Evolutionary conservation across 53 echinoderm and acorn worm genomes (phyloP), one percentile per base, ranked within the genome.

Genomic region (Antedon mediterranea): DNA sequence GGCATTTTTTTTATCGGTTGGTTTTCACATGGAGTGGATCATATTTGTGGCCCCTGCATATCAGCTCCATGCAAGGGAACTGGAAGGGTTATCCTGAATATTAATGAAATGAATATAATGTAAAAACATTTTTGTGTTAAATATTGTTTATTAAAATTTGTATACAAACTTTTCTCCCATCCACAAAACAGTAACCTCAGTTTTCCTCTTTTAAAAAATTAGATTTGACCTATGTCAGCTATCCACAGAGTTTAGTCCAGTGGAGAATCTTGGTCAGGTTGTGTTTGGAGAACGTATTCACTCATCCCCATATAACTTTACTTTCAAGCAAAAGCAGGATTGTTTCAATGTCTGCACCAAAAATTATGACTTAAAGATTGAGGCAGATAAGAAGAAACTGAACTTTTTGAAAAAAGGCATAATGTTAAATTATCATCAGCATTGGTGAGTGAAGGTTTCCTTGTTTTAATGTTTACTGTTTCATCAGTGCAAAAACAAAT

Each of bases 221-320:
- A 91, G 91, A 43, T 97, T 89, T 78, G 97, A 97, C 80, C 92
- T 97, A 74, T 97, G 97, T 73, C 93, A 90, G 80, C 28, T 81
- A 14, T 72, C 33, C 14, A 28, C 74, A 29, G 85, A 87, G 71
- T 34, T 75, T 29, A 84, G 83, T 34, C 97, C 97, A 5, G 85
- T 84, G 15, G 97, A 97, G 77, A 97, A 97, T 77, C 88, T 97
- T 31, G 97, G 97, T 28, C 97, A 97, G 79, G 97, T 97, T 1
- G 92, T 97, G 32, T 97, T 97, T 37, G 97, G 97, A 23, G 97
- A 97, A 72, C 89, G 97, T 32, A 97, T 97, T 41, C 74, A 79
- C 71, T 85, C 90, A 9, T 97, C 97, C 0, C 97, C 97, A 1
- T 97, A 97, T 78, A 88, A 88, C 77, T 87, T 97, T 80, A 88